A percentile compares a stretch with the other conserved stretches of the same genome.
Conservation (phyloP, 2,797 vertebrate genomes). For the Microctenopoma stevenorrisi region DNA sequence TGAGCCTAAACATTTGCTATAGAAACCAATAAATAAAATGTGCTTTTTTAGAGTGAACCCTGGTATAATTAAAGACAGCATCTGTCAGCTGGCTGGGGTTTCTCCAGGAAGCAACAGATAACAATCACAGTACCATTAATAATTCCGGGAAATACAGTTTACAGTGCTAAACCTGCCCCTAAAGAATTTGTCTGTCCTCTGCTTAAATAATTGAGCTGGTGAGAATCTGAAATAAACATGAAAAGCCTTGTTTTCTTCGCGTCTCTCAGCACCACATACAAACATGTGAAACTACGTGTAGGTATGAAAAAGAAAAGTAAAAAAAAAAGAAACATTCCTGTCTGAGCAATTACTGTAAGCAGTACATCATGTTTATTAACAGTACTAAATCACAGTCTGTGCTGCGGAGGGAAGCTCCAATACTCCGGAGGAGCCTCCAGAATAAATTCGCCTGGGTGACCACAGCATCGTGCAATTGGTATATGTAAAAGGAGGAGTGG, state of each 20-base stretch:
- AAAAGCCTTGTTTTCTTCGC: constrained; percentile 49
- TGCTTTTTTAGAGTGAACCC: neutral
- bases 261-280: constrained; percentile 60
- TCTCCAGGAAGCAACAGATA: constrained; percentile 44
- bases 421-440: constrained; percentile 59
- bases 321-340: constrained; percentile 78
- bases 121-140: constrained; percentile 21
- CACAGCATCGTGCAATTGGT: constrained; percentile 55
- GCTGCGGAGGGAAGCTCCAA: constrained; percentile 56
- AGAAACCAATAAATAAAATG: neutral
- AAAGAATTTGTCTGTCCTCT: constrained; percentile 65
- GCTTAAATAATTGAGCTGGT: constrained; percentile 67
- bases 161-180: constrained; percentile 55
- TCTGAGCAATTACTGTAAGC: constrained; percentile 76
- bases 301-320: constrained; percentile 64
- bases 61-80: constrained; percentile 3
- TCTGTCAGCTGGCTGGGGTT: constrained; percentile 20
- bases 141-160: constrained; percentile 59
- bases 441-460: constrained; percentile 64
- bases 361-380: constrained; percentile 86
- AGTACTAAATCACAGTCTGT: constrained; percentile 78
- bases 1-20: constrained; percentile 16
- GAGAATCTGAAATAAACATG: constrained; percentile 61
- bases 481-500: constrained; percentile 53
- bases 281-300: constrained; percentile 66